Conservation (phyloP, 2,797 vertebrate genomes). For the Arrhamphus sclerolepis region DNA sequence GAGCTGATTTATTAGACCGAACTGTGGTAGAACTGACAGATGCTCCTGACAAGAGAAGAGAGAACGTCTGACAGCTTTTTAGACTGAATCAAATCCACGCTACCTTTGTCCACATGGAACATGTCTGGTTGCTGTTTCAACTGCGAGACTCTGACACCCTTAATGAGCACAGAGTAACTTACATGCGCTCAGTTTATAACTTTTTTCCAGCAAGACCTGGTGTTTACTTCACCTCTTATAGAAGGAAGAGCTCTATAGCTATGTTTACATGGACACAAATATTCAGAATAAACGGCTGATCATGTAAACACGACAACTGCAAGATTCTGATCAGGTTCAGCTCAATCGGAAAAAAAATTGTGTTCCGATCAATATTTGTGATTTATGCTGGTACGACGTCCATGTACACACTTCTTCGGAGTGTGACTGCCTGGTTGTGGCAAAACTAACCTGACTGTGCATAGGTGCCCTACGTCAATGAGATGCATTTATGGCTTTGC, state of each 20-base stretch:
- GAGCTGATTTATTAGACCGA: conserved; percentile 66
- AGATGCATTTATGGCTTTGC: too few relatives aligned
- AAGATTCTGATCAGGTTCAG: too few relatives aligned
- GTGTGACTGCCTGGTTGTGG: too few relatives aligned
- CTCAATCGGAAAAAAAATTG: too few relatives aligned
- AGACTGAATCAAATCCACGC: conserved; percentile 28
- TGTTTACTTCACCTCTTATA: conserved; percentile 25
- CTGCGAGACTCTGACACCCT: conserved; percentile 21
- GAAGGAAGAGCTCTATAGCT: conserved; percentile 1
- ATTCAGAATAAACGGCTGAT: too few relatives aligned
- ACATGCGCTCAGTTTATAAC: conserved; percentile 9
- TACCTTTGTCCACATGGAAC: conserved; percentile 40
- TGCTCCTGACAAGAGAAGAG: conserved; percentile 57
- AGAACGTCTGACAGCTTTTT: conserved; percentile 46
- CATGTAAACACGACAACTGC: too few relatives aligned
- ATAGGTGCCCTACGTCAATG: too few relatives aligned
- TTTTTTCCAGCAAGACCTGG: conserved; percentile 4
- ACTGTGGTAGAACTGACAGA: conserved; percentile 61
- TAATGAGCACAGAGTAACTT: conserved; percentile 26
- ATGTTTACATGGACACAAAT: too few relatives aligned
- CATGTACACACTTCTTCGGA: too few relatives aligned
- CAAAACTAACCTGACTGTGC: too few relatives aligned
- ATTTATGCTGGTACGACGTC: too few relatives aligned
- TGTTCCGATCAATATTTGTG: too few relatives aligned
- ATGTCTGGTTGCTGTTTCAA: conserved; percentile 31